Evolutionary conservation across 2,888 invertebrate species (phyloP).

Genomic region (Priocnemis perturbator): DNA sequence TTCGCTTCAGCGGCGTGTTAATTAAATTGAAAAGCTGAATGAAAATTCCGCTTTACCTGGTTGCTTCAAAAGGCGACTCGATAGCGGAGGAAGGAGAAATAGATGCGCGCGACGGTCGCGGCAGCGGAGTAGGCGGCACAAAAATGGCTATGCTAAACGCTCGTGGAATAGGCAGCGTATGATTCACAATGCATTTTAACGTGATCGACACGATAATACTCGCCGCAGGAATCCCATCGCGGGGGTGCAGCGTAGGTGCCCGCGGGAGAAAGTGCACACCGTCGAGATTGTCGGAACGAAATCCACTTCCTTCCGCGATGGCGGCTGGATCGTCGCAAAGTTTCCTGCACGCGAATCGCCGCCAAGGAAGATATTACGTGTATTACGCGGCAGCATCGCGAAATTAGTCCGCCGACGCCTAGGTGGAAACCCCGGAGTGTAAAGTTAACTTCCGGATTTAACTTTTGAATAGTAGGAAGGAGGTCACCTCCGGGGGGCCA

Average conservation of each 20-base stretch:
- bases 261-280: slow-evolving; percentile 13
- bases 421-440: slow-evolving; percentile 42
- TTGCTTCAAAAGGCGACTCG: no score
- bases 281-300: slow-evolving; percentile 15
- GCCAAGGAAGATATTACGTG: slow-evolving; percentile 27
- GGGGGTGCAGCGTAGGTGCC: slow-evolving; percentile 19
- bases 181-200: slow-evolving; percentile 24
- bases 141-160: slow-evolving; percentile 9
- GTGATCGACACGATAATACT: slow-evolving; percentile 30
- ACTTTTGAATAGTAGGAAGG: slow-evolving; percentile 53
- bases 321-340: slow-evolving; percentile 1
- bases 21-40: no score
- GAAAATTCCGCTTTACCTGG: no score
- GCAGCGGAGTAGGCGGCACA: no score
- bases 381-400: slow-evolving; percentile 29
- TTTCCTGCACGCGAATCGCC: slow-evolving; percentile 21
- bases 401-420: slow-evolving; percentile 37
- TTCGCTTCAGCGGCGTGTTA: no score
- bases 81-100: no score
- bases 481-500: slow-evolving; percentile 33
- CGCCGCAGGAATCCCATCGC: slow-evolving; percentile 11
- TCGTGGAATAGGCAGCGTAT: slow-evolving; percentile 22
- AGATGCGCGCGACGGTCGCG: no score
- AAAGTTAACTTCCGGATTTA: slow-evolving; percentile 60
- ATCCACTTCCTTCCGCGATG: slow-evolving; percentile 14